A percentile compares a stretch with the other conserved stretches of the same genome.
Conservation (phyloP, 2,888 invertebrate species). For the Elegia similella region DNA sequence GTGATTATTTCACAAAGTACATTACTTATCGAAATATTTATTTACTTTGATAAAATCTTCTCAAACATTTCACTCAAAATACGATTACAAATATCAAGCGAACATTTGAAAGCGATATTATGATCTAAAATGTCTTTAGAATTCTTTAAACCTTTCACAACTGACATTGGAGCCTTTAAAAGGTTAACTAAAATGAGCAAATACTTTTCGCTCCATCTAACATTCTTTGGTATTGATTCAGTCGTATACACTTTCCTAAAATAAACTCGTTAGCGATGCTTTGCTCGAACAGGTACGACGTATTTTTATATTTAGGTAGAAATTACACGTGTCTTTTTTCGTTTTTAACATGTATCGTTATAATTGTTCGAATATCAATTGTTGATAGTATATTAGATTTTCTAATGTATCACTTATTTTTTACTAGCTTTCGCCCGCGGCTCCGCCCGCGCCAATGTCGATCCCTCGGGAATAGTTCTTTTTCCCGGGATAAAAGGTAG, state of each 20-base stretch:
- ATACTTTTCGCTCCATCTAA: not conserved
- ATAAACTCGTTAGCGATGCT: not conserved
- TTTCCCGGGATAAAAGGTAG: too few relatives aligned
- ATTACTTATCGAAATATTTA: not conserved
- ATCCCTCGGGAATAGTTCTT: too few relatives aligned
- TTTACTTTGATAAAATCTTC: not conserved
- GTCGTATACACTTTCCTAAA: not conserved
- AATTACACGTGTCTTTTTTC: too few relatives aligned
- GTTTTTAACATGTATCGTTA: too few relatives aligned
- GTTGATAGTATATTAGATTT: too few relatives aligned
- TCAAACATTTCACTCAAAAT: not conserved
- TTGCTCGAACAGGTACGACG: not conserved
- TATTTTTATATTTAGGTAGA: too few relatives aligned
- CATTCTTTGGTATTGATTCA: slow-evolving; percentile 8
- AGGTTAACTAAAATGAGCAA: slow-evolving; percentile 23
- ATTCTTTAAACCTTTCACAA: not conserved
- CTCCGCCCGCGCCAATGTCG: too few relatives aligned
- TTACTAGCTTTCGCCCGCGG: too few relatives aligned
- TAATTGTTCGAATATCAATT: too few relatives aligned
- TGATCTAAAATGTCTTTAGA: not conserved
- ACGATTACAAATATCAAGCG: not conserved
- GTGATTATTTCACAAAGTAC: too few relatives aligned
- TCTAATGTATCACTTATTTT: too few relatives aligned
- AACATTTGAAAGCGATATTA: not conserved
- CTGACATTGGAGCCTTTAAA: slow-evolving; percentile 18